Conservation (phyloP, 2,888 invertebrate species). For the Acheta domesticus region DNA sequence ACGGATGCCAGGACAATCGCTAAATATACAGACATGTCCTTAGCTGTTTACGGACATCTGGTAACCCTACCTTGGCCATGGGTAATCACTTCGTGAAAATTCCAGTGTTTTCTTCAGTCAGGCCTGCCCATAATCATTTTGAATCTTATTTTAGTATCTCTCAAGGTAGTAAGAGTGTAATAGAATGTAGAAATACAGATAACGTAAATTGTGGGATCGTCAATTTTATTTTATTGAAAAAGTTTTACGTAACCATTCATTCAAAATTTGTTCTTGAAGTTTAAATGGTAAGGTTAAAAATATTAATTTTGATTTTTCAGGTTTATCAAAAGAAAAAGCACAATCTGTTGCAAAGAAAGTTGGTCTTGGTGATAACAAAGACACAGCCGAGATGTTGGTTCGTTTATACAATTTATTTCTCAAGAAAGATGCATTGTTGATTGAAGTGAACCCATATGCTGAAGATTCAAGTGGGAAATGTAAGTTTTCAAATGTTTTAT, state of each 20-base stretch:
- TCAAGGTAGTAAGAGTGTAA: too few species aligned
- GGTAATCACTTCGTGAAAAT: too few species aligned
- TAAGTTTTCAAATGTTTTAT: conserved; percentile 46
- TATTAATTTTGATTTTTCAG: conserved; percentile 37
- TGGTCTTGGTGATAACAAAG: conserved; percentile 65
- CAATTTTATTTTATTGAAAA: not conserved
- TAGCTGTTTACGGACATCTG: too few species aligned
- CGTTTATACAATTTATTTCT: conserved; percentile 83
- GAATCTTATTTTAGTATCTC: too few species aligned
- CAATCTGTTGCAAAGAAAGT: conserved; percentile 68
- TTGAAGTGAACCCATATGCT: conserved; percentile 93
- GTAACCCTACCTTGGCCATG: too few species aligned
- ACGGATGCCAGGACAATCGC: too few species aligned
- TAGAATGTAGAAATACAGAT: not conserved
- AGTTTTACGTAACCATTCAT: too few species aligned
- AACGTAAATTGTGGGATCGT: not conserved
- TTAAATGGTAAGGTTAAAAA: not conserved
- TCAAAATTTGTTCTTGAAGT: not conserved
- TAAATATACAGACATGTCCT: too few species aligned
- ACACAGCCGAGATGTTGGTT: conserved; percentile 72
- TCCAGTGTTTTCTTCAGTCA: too few species aligned
- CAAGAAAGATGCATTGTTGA: conserved; percentile 82
- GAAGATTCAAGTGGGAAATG: conserved; percentile 81
- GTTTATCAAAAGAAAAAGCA: conserved; percentile 69
- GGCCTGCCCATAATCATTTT: too few species aligned